Conservation (phyloP, 2,888 invertebrate genomes). For the Lochmaea crataegi region DNA sequence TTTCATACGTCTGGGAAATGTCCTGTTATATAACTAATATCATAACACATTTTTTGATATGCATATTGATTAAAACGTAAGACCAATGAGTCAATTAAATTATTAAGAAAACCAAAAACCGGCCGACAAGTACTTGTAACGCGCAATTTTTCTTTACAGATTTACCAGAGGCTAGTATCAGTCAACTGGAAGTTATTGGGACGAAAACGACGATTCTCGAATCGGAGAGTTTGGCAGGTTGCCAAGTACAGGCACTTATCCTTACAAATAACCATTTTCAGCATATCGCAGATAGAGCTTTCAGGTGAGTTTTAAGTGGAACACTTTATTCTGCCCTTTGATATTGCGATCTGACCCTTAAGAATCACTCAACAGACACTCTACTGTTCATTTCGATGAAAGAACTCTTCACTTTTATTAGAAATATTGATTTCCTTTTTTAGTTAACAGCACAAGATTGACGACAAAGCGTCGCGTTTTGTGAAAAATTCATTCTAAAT, state of each 20-base stretch:
- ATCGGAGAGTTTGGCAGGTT: constrained; percentile 81
- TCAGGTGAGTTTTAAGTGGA: constrained; percentile 71
- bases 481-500: background rate
- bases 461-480: background rate
- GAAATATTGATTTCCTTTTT: background rate
- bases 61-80: too few species aligned
- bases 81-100: background rate
- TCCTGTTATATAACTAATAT: too few species aligned
- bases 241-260: constrained; percentile 82
- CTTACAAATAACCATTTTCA: constrained; percentile 86
- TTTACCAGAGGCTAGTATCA: constrained; percentile 81
- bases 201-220: constrained; percentile 84
- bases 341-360: constrained; percentile 11
- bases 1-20: too few species aligned
- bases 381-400: background rate
- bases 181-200: constrained; percentile 85
- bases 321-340: constrained; percentile 4
- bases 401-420: constrained; percentile 2
- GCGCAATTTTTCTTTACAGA: constrained; percentile 69
- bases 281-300: constrained; percentile 82
- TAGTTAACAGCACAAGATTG: background rate
- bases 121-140: background rate
- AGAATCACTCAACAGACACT: constrained; percentile 2
- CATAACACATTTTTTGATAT: too few species aligned
- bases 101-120: background rate